Base-by-base conservation (phyloP, 37 sponge, comb jelly and placozoan genomes). In the Aphrocallistes beatrix region DNA sequence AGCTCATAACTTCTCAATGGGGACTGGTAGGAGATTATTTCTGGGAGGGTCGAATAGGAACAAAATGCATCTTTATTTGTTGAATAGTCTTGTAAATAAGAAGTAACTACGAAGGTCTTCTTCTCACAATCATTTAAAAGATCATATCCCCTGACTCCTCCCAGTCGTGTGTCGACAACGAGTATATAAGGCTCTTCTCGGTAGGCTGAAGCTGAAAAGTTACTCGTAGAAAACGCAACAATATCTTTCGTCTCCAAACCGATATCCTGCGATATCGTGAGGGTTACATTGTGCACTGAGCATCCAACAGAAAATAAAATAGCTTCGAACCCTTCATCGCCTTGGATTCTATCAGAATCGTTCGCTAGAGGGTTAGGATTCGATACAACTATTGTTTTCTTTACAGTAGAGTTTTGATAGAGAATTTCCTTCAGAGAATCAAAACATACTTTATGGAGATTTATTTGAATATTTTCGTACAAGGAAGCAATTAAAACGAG, bases 201-300 rank as follows among this genome's bases (percentile, higher is more conserved):
- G 3, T 3, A 60, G 8, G n/a, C 34, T 32, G 75, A 60, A 19
- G 75, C 75, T 19, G 75, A 60, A 60, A 60, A 60, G 75, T 60
- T 28, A 30, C 75, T 60, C 34, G 75, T 60, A 6, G 75, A 60
- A 60, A 60, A 60, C n/a, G 75, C 75, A 60, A 60, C 75, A 32
- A 60, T 60, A 25, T 60, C n/a, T 30, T 60, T 60, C 8, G 75
- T 60, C n/a, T 60, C 75, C 21, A 60, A 60, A 1, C 75, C 75
- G n/a, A 60, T 60, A 30, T 60, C 75, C 34, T 60, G 75, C n/a
- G 75, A 60, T 19, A 60, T 60, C n/a, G 75, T 60, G 10, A 60
- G 34, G 10, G 75, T 60, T 19, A 60, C n/a, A 13, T 60, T 60
- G 75, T 60, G 75, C 3, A 60, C 34, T 60, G 10, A 30, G n/a